Conservation (phyloP, 2,797 vertebrate genomes). For the Scarus forsteni region DNA sequence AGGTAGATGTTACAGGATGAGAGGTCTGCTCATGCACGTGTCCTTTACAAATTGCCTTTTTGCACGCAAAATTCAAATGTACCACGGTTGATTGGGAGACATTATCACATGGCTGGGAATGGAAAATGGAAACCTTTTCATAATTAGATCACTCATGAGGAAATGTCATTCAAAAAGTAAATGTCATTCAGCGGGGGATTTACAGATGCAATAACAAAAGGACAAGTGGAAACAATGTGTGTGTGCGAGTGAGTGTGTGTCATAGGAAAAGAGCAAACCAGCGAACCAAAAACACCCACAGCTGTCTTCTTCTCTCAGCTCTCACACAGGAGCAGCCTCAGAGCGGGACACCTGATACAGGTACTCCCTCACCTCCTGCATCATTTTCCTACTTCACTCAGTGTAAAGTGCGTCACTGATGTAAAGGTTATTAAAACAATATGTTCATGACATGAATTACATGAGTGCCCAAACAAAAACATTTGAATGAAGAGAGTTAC, state of each 20-base stretch:
- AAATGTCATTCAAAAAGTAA: slow-evolving; percentile 67
- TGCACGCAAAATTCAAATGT: slow-evolving; percentile 44
- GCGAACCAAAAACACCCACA: slow-evolving; percentile 32
- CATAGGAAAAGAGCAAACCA: slow-evolving; percentile 40
- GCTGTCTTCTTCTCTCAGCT: slow-evolving; percentile 14
- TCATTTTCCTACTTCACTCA: slow-evolving; percentile 25
- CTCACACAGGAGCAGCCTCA: slow-evolving; percentile 12
- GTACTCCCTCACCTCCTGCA: slow-evolving; percentile 6
- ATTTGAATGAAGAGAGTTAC: too few relatives aligned
- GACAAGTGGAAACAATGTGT: slow-evolving; percentile 54
- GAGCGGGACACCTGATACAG: slow-evolving; percentile 34
- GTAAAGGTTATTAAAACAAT: slow-evolving; percentile 36
- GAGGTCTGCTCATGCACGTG: slow-evolving; percentile 15
- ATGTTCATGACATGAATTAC: background rate
- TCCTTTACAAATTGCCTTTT: slow-evolving; percentile 32
- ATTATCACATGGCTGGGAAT: slow-evolving; percentile 25
- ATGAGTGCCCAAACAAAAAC: too few relatives aligned
- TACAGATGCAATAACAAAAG: slow-evolving; percentile 40
- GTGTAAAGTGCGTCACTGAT: slow-evolving; percentile 10
- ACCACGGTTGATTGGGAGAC: slow-evolving; percentile 28
- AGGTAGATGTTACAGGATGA: slow-evolving; percentile 15
- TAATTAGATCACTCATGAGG: slow-evolving; percentile 51
- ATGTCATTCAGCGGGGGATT: slow-evolving; percentile 53
- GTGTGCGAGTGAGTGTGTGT: slow-evolving; percentile 33
- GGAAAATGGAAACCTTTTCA: slow-evolving; percentile 45